Base-by-base conservation (phyloP, 2,113 vertebrate genomes). In the Epinephelus moara region DNA sequence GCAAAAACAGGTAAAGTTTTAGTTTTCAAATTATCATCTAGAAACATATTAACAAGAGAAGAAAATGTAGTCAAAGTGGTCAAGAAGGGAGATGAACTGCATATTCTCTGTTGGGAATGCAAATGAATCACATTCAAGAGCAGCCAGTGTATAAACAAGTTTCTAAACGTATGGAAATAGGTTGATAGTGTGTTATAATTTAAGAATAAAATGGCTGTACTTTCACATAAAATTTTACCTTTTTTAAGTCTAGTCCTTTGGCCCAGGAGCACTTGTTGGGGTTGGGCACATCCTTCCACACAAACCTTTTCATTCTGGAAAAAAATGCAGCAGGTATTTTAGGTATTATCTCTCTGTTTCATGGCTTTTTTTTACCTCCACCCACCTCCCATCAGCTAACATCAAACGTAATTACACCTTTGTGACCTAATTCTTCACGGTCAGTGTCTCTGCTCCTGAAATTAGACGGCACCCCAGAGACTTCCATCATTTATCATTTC, bases 261-360 rank as follows among this genome's bases (percentile, higher is more conserved):
- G 98, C 98, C 98, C 98, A 99, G 18, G 98, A 99, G 82, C 98
- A 99, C 23, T 98, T 97, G 90, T 96, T 97, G 27, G 98, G 98
- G 81, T 99, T 98, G 64, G 98, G 98, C 67, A 99, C 96, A 45
- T 99, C 96, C 81, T 97, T 97, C 98, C 97, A 99, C 80, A 99
- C 93, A 60, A 98, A 85, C 33, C 93, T 97, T 93, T 96, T 99
- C 96, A 99, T 96, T 89, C 98, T 99, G 92, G 21, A 94, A 96
- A 86, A 86, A 4, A 73, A 75, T 80, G 30, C 27, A 88, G 66
- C 11, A 75, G 15, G 82, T 55, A n/a, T 62, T 37, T 74, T 7
- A 85, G 5, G 3, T 50, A 55, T 21, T 4, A 57, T 73, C 13
- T 42, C 13, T 73, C 21, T 6, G 19, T 21, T 14, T 30, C 6